phyloP scores from a whole-genome alignment of 1,140 invertebrate species.

The Gyrodactylus salaris region DNA sequence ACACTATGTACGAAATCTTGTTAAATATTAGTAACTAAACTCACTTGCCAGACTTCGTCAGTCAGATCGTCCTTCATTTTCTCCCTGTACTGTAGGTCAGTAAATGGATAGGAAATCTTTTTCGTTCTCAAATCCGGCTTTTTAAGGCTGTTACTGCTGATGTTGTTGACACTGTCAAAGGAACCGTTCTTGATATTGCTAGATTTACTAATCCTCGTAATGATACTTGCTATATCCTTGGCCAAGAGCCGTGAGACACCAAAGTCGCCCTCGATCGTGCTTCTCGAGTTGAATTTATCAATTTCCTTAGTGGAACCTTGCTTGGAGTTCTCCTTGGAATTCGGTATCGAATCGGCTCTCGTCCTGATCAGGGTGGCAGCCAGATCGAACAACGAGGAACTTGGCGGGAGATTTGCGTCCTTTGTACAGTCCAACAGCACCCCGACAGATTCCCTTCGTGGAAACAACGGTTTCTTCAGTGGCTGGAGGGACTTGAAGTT shows the following conservation, averaged over 20 bases:
- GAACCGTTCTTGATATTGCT: not conserved
- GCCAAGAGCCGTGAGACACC: not conserved
- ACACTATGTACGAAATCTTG: no score
- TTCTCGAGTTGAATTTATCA: not conserved
- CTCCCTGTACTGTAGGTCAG: not conserved
- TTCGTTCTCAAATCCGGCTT: not conserved
- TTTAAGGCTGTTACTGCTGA: no score
- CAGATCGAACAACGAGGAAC: not conserved
- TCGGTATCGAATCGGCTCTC: not conserved
- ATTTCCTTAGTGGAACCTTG: not conserved
- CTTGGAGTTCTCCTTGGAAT: not conserved
- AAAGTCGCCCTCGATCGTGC: not conserved
- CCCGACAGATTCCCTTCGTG: not conserved
- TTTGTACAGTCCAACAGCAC: not conserved
- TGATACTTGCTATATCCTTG: not conserved
- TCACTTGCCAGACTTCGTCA: not conserved
- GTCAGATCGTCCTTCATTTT: not conserved
- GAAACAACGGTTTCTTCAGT: not conserved
- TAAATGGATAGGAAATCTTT: not conserved
- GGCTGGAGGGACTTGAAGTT: not conserved
- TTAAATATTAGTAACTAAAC: not conserved
- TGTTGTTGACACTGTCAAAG: no score
- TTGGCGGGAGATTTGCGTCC: not conserved
- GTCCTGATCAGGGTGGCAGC: not conserved
- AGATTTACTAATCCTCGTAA: not conserved